Conservation (phyloP, 2,113 vertebrate genomes). For the Podilymbus podiceps region DNA sequence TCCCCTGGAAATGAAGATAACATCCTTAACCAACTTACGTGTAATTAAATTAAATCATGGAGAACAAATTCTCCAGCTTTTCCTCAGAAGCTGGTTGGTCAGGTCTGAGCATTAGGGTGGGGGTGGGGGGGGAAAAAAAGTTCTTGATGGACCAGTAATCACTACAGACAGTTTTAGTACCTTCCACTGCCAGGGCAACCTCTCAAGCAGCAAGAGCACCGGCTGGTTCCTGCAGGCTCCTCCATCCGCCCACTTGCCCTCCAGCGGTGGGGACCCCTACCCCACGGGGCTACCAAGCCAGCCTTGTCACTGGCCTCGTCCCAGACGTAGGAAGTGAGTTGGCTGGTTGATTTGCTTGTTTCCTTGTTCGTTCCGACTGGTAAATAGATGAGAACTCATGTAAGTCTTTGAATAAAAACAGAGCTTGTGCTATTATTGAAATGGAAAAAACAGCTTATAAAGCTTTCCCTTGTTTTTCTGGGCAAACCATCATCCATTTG, state of each 20-base stretch:
- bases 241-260: neutral
- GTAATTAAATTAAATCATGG: neutral
- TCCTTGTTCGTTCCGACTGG: neutral
- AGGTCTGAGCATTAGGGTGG: neutral
- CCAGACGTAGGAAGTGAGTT: neutral
- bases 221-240: neutral
- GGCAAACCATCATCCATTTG: neutral
- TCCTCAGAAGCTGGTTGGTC: neutral
- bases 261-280: neutral
- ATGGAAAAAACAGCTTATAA: neutral
- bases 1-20: constrained; percentile 51
- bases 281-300: neutral
- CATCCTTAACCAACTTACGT: neutral
- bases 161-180: neutral
- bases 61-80: neutral
- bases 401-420: neutral
- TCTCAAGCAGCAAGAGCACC: neutral
- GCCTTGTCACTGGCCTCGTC: neutral
- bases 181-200: neutral
- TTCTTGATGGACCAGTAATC: neutral
- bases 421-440: rapidly evolving
- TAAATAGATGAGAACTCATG: neutral
- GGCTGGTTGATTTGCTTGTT: neutral
- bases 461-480: neutral
- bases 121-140: too few species aligned